Percentiles rank a stretch among this genome's conserved stretches.
These are phyloP conservation scores for Mus musculus DNA, from an alignment of 2,113 vertebrate genomes.

Conservation along the genomic window GRCm39 chr14:88243001-88243500, in stretches of 20 bases:
- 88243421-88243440: neutral
- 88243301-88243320: neutral
- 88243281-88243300: neutral
- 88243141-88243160: slow-evolving; percentile 60
- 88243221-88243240: slow-evolving; percentile 3
- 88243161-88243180: slow-evolving; percentile 40
- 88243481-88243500: too few species aligned
- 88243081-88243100: slow-evolving; percentile 45
- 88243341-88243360: neutral
- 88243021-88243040: slow-evolving; percentile 54
- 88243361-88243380: neutral
- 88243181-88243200: slow-evolving; percentile 15
- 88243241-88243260: neutral
- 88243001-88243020: slow-evolving; percentile 63
- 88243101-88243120: slow-evolving; percentile 51
- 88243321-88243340: neutral
- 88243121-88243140: slow-evolving; percentile 62
- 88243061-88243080: slow-evolving; percentile 47
- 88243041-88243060: slow-evolving; percentile 71
- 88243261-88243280: neutral
- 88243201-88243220: neutral
- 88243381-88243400: slow-evolving; percentile 4
- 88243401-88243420: neutral
- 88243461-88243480: neutral
- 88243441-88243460: neutral